Evolutionary conservation across 2,888 invertebrate genomes (phyloP).

Genomic region (Trissoscelio sp.): DNA sequence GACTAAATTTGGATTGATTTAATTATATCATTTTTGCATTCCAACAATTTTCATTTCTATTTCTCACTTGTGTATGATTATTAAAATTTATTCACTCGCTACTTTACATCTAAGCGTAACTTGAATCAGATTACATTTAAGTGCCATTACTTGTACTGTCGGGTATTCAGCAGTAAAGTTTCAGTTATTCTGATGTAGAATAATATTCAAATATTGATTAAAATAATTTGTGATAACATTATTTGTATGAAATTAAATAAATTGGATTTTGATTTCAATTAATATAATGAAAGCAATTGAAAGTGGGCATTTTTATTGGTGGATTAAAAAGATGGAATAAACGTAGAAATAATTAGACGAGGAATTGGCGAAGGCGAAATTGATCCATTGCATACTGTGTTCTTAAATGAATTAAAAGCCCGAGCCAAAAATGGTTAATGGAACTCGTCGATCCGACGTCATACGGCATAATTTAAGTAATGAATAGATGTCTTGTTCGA

Average conservation of each 20-base stretch:
- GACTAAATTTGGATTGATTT: conserved; percentile 12
- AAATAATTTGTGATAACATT: no score
- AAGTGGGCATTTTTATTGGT: no score
- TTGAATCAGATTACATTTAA: conserved; percentile 44
- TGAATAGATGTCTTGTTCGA: conserved; percentile 49
- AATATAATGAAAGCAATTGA: no score
- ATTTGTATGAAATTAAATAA: no score
- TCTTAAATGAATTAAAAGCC: background rate
- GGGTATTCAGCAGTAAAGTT: conserved; percentile 7
- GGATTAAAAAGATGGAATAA: no score
- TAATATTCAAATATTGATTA: background rate
- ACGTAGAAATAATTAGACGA: no score
- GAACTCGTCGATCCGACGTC: background rate
- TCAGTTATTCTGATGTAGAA: conserved; percentile 3
- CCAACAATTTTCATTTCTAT: background rate
- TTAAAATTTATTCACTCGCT: conserved; percentile 30
- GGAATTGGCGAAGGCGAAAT: no score
- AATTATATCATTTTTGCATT: background rate
- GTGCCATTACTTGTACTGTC: conserved; percentile 41
- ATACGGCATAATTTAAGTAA: conserved; percentile 42
- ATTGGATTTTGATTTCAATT: background rate
- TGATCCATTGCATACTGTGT: no score
- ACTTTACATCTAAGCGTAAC: conserved; percentile 2
- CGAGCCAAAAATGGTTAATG: background rate
- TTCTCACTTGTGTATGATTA: conserved; percentile 22